Evolutionary conservation across 2,113 vertebrate genomes (phyloP).

Genomic region (Hemichromis elongatus): DNA sequence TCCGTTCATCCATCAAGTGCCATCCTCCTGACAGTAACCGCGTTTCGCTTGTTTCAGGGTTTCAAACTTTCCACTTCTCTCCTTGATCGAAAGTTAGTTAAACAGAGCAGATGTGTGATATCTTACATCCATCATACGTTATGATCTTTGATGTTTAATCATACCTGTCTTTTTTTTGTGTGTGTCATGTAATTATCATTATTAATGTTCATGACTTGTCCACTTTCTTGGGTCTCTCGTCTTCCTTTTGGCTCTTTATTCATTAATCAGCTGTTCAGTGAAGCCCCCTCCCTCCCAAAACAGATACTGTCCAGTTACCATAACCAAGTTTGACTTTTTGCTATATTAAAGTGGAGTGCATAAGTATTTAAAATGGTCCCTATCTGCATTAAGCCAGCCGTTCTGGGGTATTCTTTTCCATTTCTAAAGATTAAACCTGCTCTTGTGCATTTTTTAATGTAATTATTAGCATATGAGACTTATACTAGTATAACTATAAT

Average conservation of each 20-base stretch:
- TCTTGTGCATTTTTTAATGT: background rate
- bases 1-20: constrained; percentile 21
- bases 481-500: background rate
- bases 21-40: background rate
- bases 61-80: constrained; percentile 1
- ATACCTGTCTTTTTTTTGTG: background rate
- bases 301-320: background rate
- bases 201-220: background rate
- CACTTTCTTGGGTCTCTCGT: background rate
- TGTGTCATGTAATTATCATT: background rate
- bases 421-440: background rate
- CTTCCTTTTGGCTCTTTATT: background rate
- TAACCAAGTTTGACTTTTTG: background rate
- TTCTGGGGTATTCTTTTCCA: background rate
- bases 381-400: background rate
- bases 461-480: background rate
- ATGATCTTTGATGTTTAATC: background rate
- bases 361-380: background rate
- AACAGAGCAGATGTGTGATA: background rate
- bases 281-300: background rate
- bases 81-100: constrained; percentile 18
- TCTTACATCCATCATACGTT: background rate
- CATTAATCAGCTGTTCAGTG: background rate
- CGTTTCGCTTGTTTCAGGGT: constrained; percentile 14
- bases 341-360: background rate